These are phyloP conservation scores for Asarcornis scutulata DNA, from an alignment of 2,113 vertebrate genomes.

Conservation along the genomic window DNA sequence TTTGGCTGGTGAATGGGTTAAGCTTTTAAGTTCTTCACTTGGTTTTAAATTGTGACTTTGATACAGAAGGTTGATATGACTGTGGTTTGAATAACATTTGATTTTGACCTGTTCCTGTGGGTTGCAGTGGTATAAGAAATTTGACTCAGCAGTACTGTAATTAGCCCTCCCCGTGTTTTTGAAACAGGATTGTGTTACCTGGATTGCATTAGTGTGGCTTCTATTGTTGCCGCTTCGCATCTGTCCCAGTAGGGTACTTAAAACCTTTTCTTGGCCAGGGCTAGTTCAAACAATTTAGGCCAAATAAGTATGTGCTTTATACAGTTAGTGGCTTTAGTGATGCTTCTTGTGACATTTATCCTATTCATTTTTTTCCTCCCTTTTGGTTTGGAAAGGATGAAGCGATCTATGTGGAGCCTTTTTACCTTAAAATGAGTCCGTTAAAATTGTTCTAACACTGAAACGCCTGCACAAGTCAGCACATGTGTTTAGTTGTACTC, in stretches of 20 bases:
- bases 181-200: slow-evolving; percentile 86
- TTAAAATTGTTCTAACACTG: slow-evolving; percentile 32
- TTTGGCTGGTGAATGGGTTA: slow-evolving; percentile 76
- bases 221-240: slow-evolving; percentile 83
- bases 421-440: slow-evolving; percentile 58
- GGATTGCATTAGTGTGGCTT: slow-evolving; percentile 84
- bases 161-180: slow-evolving; percentile 81
- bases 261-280: slow-evolving; percentile 80
- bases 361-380: slow-evolving; percentile 55
- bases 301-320: slow-evolving; percentile 82
- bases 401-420: slow-evolving; percentile 50
- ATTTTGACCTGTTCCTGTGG: slow-evolving; percentile 85
- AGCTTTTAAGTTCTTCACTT: slow-evolving; percentile 79
- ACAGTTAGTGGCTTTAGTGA: slow-evolving; percentile 78
- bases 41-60: slow-evolving; percentile 82
- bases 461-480: slow-evolving; percentile 50
- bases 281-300: slow-evolving; percentile 83
- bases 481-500: slow-evolving; percentile 66
- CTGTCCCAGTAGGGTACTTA: slow-evolving; percentile 86
- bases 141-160: slow-evolving; percentile 84
- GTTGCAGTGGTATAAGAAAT: slow-evolving; percentile 81
- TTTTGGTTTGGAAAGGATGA: slow-evolving; percentile 70
- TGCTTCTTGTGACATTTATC: slow-evolving; percentile 79
- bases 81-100: slow-evolving; percentile 86
- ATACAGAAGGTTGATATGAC: slow-evolving; percentile 79